Percentiles rank a stretch among this genome's conserved stretches.
These are phyloP conservation scores for Megalops cyprinoides DNA, from an alignment of 2,797 vertebrate genomes.

Conservation along the genomic window DNA sequence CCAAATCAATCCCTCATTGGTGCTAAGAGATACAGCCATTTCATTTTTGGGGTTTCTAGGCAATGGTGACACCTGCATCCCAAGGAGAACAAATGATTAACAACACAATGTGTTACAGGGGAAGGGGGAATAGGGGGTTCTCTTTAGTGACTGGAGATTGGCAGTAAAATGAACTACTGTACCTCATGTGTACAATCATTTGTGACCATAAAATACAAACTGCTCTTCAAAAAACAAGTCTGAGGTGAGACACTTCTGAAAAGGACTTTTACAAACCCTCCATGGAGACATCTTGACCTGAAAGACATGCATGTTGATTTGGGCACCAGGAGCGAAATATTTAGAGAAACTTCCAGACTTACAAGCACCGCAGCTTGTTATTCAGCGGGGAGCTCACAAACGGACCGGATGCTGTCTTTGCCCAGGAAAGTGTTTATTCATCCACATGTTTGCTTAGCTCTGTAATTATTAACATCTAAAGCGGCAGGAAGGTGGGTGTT, in stretches of 20 bases:
- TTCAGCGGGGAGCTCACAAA: neutral
- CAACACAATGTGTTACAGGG: neutral
- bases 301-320: neutral
- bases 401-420: neutral
- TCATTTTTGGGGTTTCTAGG: neutral
- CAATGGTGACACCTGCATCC: neutral
- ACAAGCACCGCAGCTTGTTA: neutral
- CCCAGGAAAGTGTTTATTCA: neutral
- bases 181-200: neutral
- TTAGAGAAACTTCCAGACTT: neutral
- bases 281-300: neutral
- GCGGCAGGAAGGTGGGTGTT: neutral
- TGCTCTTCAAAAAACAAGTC: neutral
- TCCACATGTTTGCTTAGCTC: neutral
- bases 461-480: neutral
- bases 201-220: neutral
- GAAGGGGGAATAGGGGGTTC: too few species aligned
- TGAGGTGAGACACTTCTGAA: too few species aligned
- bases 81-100: neutral
- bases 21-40: neutral
- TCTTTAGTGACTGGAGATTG: neutral
- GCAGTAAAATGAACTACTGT: neutral
- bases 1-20: neutral
- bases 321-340: neutral
- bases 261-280: neutral